Evolutionary conservation across 2,113 vertebrate genomes (phyloP).

Genomic region (Gobio gobio): DNA sequence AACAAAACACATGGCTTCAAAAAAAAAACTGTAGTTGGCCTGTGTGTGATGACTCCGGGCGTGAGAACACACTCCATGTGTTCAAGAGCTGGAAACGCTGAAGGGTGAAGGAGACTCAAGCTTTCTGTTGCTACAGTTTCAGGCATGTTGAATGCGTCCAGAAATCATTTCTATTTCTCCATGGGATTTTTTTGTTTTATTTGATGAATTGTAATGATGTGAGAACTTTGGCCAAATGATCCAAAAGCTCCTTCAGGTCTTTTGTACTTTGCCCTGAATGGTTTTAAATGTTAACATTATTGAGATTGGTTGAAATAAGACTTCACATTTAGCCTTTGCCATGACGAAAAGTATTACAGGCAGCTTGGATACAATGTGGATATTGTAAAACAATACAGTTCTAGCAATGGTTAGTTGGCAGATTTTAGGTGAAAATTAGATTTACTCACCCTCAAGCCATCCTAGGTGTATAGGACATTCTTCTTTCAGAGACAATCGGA

Average conservation of each 20-base stretch:
- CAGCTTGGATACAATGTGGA: not conserved
- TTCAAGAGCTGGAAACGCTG: not conserved
- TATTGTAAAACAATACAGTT: not conserved
- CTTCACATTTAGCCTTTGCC: not conserved
- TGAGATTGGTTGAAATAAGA: not conserved
- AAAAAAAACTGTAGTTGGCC: not conserved
- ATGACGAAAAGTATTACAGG: not conserved
- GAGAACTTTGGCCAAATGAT: constrained; percentile 18
- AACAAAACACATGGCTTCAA: not conserved
- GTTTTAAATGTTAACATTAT: constrained; percentile 6
- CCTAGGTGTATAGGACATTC: too few species aligned
- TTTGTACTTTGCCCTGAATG: not conserved
- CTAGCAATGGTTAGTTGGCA: not conserved
- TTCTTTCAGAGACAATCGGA: too few species aligned
- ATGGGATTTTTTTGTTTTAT: not conserved
- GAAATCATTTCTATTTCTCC: not conserved
- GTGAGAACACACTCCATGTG: constrained; percentile 9
- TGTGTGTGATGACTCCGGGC: constrained; percentile 1
- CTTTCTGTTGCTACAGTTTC: not conserved
- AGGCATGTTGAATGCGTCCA: not conserved
- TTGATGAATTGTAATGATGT: constrained; percentile 21
- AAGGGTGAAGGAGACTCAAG: constrained; percentile 5
- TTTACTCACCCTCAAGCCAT: too few species aligned
- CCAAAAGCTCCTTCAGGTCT: not conserved
- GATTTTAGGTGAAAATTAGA: not conserved